These are phyloP conservation scores for Hyposmocoma kahamanoa DNA, from an alignment of 1,140 invertebrate species.

Conservation along the genomic window DNA sequence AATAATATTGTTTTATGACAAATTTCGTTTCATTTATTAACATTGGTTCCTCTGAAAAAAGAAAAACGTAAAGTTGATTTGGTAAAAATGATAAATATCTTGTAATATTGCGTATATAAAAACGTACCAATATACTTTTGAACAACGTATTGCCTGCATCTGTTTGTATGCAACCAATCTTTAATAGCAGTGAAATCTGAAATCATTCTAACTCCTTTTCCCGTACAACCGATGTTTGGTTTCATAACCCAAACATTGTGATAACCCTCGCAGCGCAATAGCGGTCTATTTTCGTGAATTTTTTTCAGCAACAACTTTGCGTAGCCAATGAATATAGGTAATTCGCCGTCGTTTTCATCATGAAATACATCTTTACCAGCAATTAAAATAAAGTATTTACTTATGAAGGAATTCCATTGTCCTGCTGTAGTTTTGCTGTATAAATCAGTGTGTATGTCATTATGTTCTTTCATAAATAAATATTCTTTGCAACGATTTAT, in stretches of 20 bases:
- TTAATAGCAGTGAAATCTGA: slow-evolving; percentile 78
- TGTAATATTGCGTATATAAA: neutral
- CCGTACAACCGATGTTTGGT: slow-evolving; percentile 89
- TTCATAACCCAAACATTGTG: slow-evolving; percentile 96
- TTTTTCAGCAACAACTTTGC: slow-evolving; percentile 75
- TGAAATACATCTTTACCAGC: slow-evolving; percentile 51
- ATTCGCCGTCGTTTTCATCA: slow-evolving; percentile 57
- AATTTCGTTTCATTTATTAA: slow-evolving; percentile 93
- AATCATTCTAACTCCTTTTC: slow-evolving; percentile 84
- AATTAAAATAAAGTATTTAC: slow-evolving; percentile 72
- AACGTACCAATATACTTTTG: slow-evolving; percentile 94
- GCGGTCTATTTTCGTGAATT: slow-evolving; percentile 77
- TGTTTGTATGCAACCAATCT: slow-evolving; percentile 74
- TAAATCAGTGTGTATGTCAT: slow-evolving; percentile 70
- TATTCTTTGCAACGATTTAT: slow-evolving; percentile 74
- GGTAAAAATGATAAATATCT: neutral
- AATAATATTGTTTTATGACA: slow-evolving; percentile 92
- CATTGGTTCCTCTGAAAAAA: slow-evolving; percentile 82
- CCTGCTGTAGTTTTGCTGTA: slow-evolving; percentile 40
- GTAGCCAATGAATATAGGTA: slow-evolving; percentile 70
- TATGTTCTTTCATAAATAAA: slow-evolving; percentile 64
- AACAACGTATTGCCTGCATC: slow-evolving; percentile 81
- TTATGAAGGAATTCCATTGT: slow-evolving; percentile 84
- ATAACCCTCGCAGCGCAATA: slow-evolving; percentile 83
- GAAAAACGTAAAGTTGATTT: neutral